Base-by-base conservation (phyloP, 2,888 invertebrate species). In the Fragum sueziense region DNA sequence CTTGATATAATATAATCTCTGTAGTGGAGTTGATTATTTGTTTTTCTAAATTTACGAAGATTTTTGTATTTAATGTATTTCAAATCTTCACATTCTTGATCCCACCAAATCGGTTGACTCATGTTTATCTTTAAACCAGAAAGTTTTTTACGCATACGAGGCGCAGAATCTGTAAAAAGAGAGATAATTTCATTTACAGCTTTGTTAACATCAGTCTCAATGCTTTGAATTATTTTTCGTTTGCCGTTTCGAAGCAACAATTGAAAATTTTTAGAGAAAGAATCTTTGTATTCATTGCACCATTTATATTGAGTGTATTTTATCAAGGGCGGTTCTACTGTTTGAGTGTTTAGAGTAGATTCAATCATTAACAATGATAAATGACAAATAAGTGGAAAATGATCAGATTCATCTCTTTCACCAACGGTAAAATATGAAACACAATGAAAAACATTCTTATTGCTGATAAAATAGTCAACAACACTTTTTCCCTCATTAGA, bases 331-430 rank as follows among this genome's bases (percentile, higher is more conserved):
- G 37, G 6, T 9, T 37, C 14, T 6, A 37, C 7, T 52, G 52
- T 52, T 6, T 52, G 20, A 6, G 7, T 17, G 7, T 17, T 52
- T 52, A 7, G 7, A 11, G 20, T 52, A n/a, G 52, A 11, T 7
- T 52, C 6, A n/a, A n/a, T n/a, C n/a, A n/a, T n/a, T n/a, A n/a
- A n/a, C n/a, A n/a, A n/a, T n/a, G n/a, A n/a, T n/a, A n/a, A n/a
- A n/a, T n/a, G n/a, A n/a, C n/a, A n/a, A n/a, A n/a, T 52, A 7
- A 52, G n/a, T 22, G 72, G 72, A 51, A 34, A 72, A 37, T 72
- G 62, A 31, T 41, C 51, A 34, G 61, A 41, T 7, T 72, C 72
- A 41, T 61, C 72, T 27, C 72, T 37, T 41, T 72, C 33, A 11
- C 61, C 7, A 27, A 61, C 31, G 14, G 29, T 17, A 31, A 31